phyloP scores from a whole-genome alignment of 2,888 invertebrate species.

The Poecilus cupreus region DNA sequence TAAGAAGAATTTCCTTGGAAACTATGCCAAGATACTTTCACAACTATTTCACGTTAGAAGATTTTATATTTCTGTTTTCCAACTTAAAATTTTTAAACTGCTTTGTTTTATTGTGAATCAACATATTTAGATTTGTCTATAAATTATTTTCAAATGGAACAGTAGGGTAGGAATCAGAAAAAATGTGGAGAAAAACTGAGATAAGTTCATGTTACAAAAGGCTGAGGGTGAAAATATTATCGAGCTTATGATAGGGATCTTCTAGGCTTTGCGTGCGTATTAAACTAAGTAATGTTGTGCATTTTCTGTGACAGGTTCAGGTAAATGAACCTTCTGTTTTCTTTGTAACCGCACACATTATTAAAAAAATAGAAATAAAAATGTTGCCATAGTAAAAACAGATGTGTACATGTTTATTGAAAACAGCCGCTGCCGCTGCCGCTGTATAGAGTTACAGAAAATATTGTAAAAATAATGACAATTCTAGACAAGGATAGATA shows the following conservation, averaged over 20 bases:
- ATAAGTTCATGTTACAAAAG: background rate
- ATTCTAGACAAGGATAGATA: no score
- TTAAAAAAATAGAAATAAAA: background rate
- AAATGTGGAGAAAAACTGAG: background rate
- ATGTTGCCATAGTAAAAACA: no score
- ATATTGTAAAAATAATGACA: no score
- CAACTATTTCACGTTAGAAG: background rate
- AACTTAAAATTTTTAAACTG: background rate
- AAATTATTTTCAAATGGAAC: background rate
- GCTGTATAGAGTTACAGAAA: no score
- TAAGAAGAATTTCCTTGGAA: constrained; percentile 11
- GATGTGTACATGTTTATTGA: no score
- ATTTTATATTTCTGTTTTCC: background rate
- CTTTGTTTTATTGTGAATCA: no score
- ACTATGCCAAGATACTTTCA: background rate
- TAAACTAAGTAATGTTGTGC: background rate
- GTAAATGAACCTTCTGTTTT: background rate
- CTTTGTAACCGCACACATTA: background rate
- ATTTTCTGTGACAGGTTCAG: background rate
- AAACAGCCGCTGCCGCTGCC: no score
- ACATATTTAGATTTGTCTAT: background rate
- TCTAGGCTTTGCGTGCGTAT: constrained; percentile 18
- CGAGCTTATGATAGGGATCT: background rate
- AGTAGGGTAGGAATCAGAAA: background rate
- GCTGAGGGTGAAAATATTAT: constrained; percentile 12